Percentiles rank a stretch among this genome's conserved stretches.
These are phyloP conservation scores for Neoscelio sp. DNA, from an alignment of 2,888 invertebrate genomes.

Conservation along the genomic window DNA sequence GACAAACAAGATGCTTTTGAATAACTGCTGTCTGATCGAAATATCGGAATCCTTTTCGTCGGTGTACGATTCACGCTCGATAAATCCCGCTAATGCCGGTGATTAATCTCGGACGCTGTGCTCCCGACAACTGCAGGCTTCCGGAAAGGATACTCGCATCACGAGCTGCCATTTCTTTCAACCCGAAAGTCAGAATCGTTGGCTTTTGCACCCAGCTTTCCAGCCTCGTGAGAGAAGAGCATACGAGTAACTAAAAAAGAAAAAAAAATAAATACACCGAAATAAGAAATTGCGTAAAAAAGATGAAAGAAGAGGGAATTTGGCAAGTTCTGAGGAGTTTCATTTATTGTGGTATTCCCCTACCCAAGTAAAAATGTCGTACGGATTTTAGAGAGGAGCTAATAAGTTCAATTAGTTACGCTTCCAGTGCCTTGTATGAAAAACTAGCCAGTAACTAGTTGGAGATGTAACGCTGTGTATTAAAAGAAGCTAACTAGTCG, in stretches of 20 bases:
- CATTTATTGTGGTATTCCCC: neutral
- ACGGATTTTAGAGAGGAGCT: neutral
- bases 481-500: too few species aligned
- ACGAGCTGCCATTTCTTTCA: slow-evolving; percentile 74
- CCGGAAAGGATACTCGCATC: slow-evolving; percentile 78
- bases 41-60: slow-evolving; percentile 69
- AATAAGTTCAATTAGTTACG: too few species aligned
- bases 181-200: slow-evolving; percentile 68
- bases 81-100: slow-evolving; percentile 77
- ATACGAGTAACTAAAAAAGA: slow-evolving; percentile 1
- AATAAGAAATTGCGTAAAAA: slow-evolving; percentile 8
- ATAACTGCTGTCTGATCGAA: slow-evolving; percentile 70
- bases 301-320: slow-evolving; percentile 4
- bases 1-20: slow-evolving; percentile 71
- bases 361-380: neutral
- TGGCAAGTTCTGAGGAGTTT: slow-evolving; percentile 17
- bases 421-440: too few species aligned
- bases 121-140: slow-evolving; percentile 72
- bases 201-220: slow-evolving; percentile 68
- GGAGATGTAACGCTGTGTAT: too few species aligned
- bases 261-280: slow-evolving; percentile 4
- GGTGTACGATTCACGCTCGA: slow-evolving; percentile 74
- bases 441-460: too few species aligned
- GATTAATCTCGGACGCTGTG: slow-evolving; percentile 77
- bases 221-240: slow-evolving; percentile 62